phyloP scores from a whole-genome alignment of 37 sponge, comb jelly and placozoan genomes.

The Beroe forskalii region DNA sequence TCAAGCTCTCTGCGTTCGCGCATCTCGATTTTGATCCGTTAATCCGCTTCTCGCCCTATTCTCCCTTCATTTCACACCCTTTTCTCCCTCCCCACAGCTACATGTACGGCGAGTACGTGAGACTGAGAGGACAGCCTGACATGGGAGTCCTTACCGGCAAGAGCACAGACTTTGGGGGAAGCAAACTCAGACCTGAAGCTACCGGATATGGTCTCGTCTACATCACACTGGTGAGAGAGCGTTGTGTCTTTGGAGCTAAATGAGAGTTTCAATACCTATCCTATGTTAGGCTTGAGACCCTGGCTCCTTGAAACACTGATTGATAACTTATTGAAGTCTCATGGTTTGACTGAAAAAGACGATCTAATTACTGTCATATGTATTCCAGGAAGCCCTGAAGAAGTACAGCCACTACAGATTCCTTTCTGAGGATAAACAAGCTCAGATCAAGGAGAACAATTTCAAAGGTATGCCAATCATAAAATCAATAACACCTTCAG shows the following conservation, averaged over 20 bases:
- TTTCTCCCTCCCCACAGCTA: constrained; percentile 21
- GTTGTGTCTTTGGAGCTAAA: too few relatives aligned
- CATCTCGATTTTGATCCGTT: too few relatives aligned
- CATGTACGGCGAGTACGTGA: constrained; percentile 54
- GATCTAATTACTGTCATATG: too few relatives aligned
- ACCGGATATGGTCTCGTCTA: constrained; percentile 51
- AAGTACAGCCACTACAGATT: constrained; percentile 49
- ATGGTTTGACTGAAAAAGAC: too few relatives aligned
- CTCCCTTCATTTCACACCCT: too few relatives aligned
- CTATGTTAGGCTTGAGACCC: too few relatives aligned
- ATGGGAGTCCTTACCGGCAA: constrained; percentile 40
- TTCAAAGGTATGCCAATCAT: constrained; percentile 41
- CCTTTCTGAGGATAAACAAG: neutral
- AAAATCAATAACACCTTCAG: too few relatives aligned
- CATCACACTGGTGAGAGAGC: constrained; percentile 45
- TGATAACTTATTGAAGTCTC: too few relatives aligned
- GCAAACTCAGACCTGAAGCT: constrained; percentile 54
- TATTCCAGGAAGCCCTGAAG: constrained; percentile 44
- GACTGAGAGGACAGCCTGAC: constrained; percentile 47
- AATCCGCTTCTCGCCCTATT: too few relatives aligned
- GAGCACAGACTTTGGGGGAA: constrained; percentile 53
- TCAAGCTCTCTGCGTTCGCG: too few relatives aligned
- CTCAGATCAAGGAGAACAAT: neutral
- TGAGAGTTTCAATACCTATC: too few relatives aligned
- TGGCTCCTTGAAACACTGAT: too few relatives aligned